Percentiles rank a stretch among this genome's conserved stretches.
These are phyloP conservation scores for Peromyscus polionotus DNA, from an alignment of 2,113 vertebrate species.

Conservation along the genomic window DNA sequence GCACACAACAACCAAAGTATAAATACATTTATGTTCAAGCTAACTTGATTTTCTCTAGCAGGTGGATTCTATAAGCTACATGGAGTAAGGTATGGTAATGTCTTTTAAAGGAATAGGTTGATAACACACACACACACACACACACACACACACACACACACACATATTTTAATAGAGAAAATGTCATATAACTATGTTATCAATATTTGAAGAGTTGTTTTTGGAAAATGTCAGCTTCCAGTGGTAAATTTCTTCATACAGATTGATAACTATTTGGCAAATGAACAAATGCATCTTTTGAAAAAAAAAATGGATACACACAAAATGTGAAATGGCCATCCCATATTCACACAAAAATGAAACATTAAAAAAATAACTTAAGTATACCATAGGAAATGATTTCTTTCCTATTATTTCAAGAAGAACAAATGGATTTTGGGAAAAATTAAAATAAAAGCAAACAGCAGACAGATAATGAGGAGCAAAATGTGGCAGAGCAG, in stretches of 20 bases:
- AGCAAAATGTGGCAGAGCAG: constrained; percentile 81
- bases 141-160: too few relatives aligned
- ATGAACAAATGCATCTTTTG: constrained; percentile 27
- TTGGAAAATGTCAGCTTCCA: background rate
- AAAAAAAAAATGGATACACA: constrained; percentile 18
- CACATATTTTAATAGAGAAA: background rate
- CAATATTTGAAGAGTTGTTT: background rate
- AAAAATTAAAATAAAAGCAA: constrained; percentile 86
- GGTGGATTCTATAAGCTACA: background rate
- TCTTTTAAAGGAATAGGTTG: background rate
- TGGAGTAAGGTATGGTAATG: background rate
- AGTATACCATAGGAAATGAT: constrained; percentile 82
- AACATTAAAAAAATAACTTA: constrained; percentile 77
- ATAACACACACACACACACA: too few relatives aligned
- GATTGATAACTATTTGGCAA: constrained; percentile 15
- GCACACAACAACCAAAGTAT: background rate
- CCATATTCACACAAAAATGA: constrained; percentile 61
- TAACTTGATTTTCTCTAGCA: background rate
- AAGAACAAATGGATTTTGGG: constrained; percentile 85
- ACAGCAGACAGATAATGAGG: constrained; percentile 83
- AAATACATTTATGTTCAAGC: background rate
- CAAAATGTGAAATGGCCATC: constrained; percentile 17
- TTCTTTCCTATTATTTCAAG: constrained; percentile 86
- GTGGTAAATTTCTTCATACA: constrained; percentile 18
- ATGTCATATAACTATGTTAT: background rate